phyloP scores from a whole-genome alignment of 2,113 vertebrate genomes.

The Saiga tatarica region DNA sequence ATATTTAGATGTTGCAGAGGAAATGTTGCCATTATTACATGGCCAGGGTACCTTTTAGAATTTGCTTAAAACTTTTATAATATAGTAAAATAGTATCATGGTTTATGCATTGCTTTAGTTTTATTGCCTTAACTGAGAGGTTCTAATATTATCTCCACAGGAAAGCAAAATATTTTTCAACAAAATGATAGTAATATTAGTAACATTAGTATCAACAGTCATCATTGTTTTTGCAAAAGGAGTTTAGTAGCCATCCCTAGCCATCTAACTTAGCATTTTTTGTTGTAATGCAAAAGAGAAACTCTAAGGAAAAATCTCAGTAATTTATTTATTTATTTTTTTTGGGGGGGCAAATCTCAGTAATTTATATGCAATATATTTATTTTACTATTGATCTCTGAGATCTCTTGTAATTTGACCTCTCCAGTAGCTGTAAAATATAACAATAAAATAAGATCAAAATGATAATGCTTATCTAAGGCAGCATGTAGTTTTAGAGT shows the following conservation, averaged over 20 bases:
- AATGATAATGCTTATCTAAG: neutral
- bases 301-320: neutral
- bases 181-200: neutral
- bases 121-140: neutral
- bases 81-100: neutral
- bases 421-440: neutral
- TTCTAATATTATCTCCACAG: neutral
- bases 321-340: no score
- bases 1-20: neutral
- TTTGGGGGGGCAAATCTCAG: no score
- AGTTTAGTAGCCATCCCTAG: neutral
- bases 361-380: neutral
- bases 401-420: neutral
- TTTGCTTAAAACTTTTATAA: neutral
- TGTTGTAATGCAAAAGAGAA: neutral
- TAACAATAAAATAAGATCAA: neutral
- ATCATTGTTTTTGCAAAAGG: constrained; percentile 1
- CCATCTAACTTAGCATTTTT: neutral
- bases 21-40: neutral
- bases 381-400: neutral
- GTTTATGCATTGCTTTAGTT: constrained; percentile 31
- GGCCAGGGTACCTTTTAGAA: neutral
- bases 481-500: neutral
- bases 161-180: constrained; percentile 3
- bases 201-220: neutral